Conservation (phyloP, 1,140 invertebrate genomes). For the Anastatus disparis region DNA sequence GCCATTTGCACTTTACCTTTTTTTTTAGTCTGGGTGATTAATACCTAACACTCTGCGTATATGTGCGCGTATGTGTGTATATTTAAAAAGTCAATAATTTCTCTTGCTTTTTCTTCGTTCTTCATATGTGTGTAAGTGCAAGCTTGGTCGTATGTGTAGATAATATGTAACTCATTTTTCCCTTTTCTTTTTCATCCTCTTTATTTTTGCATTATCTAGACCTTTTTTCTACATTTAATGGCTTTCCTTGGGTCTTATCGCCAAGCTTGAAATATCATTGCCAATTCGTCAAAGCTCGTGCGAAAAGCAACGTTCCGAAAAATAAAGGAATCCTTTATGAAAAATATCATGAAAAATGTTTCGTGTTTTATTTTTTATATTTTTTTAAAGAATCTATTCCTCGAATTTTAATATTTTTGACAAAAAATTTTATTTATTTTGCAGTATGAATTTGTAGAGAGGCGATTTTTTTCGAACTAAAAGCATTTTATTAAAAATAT, state of each 20-base stretch:
- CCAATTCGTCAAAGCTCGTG: background rate
- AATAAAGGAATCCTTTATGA: no score
- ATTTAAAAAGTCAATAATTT: constrained; percentile 14
- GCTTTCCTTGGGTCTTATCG: background rate
- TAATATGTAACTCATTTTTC: background rate
- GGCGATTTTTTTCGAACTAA: no score
- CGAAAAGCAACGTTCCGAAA: no score
- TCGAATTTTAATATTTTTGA: no score
- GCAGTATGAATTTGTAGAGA: no score
- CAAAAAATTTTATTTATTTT: no score
- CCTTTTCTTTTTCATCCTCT: background rate
- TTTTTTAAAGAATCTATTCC: no score
- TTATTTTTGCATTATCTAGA: constrained; percentile 18
- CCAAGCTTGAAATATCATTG: constrained; percentile 10
- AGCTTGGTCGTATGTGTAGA: no score
- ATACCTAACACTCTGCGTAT: constrained; percentile 34
- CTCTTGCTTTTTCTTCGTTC: background rate
- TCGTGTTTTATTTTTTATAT: no score
- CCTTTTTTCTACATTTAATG: background rate
- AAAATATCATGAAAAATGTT: no score
- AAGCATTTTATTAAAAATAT: no score
- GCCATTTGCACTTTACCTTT: constrained; percentile 28
- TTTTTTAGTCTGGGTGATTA: constrained; percentile 38
- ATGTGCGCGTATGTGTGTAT: background rate
- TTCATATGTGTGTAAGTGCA: background rate